Percentiles rank a stretch among this genome's conserved stretches.
Conservation (phyloP, 1,140 invertebrate species). For the Diuraphis noxia region DNA sequence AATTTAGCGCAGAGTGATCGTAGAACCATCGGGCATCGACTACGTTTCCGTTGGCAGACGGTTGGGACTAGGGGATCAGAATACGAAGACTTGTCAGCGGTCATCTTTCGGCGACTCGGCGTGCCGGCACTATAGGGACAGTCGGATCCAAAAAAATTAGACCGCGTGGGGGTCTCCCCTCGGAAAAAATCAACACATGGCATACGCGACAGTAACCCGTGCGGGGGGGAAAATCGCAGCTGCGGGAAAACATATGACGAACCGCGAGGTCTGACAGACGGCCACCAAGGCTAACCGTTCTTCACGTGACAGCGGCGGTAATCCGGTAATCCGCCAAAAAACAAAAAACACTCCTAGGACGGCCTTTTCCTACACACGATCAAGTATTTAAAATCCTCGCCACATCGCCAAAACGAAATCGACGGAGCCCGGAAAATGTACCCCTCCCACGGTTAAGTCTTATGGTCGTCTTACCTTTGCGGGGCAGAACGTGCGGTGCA, state of each 20-base stretch:
- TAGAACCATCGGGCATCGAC: not conserved
- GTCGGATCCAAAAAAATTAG: not conserved
- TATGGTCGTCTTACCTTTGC: not conserved
- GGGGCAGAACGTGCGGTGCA: not conserved
- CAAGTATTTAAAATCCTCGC: too few relatives aligned
- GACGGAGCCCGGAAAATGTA: not conserved
- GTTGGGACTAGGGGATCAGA: not conserved
- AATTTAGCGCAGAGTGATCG: not conserved
- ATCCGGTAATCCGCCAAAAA: not conserved
- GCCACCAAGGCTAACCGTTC: not conserved
- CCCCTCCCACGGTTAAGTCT: not conserved
- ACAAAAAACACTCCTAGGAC: not conserved
- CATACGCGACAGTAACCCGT: not conserved
- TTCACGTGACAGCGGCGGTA: not conserved
- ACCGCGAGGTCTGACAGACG: not conserved
- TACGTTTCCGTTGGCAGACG: not conserved
- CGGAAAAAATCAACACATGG: not conserved
- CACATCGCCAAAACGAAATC: not conserved
- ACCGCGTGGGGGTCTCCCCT: not conserved
- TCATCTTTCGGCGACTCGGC: too few relatives aligned
- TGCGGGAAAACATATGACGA: slow-evolving; percentile 40
- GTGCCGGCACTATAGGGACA: not conserved
- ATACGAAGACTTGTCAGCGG: not conserved
- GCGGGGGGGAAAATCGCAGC: slow-evolving; percentile 17
- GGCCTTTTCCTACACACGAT: too few relatives aligned